These are phyloP conservation scores for Cygnus atratus DNA, from an alignment of 2,113 vertebrate species.

Conservation along the genomic window DNA sequence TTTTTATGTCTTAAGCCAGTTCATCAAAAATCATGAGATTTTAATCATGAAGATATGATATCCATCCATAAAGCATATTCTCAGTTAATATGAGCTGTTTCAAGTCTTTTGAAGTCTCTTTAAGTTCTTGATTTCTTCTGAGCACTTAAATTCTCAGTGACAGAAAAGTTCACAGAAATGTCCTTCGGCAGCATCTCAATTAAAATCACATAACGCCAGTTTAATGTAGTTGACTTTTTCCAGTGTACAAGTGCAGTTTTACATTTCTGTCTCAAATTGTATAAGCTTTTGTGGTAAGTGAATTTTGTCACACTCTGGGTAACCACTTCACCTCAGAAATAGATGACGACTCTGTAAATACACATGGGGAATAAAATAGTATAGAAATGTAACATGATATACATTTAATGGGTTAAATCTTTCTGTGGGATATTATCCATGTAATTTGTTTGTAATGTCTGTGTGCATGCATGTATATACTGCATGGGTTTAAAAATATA, in stretches of 20 bases:
- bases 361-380: not conserved
- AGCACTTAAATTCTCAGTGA: not conserved
- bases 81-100: not conserved
- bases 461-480: accelerated
- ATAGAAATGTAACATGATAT: not conserved
- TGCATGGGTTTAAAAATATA: not conserved
- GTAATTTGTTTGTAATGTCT: not conserved
- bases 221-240: not conserved
- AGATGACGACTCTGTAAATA: not conserved
- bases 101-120: not conserved
- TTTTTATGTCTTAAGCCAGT: not conserved
- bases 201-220: not conserved
- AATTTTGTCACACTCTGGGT: not conserved
- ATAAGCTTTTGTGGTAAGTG: not conserved
- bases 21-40: not conserved
- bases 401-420: not conserved
- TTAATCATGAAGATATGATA: not conserved
- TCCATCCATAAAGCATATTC: not conserved
- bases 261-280: not conserved
- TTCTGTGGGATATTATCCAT: not conserved
- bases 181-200: accelerated
- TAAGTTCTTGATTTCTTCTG: not conserved
- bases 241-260: not conserved
- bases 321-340: not conserved
- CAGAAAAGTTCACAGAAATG: not conserved